A percentile compares a stretch with the other conserved stretches of the same genome.
Conservation (phyloP, 2,888 invertebrate species). For the Timema cristinae region DNA sequence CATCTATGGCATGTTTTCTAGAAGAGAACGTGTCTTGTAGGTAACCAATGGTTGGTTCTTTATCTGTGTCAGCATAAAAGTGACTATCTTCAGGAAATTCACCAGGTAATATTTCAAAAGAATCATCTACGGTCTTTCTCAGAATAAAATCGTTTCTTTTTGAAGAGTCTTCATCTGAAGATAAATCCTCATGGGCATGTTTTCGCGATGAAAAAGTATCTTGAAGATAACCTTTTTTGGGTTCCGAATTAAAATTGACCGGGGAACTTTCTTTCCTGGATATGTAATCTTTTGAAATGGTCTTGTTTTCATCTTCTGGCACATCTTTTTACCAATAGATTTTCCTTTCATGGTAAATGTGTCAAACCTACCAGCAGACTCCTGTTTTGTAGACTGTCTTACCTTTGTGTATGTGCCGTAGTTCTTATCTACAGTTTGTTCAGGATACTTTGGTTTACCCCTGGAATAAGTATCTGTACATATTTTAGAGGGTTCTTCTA, state of each 20-base stretch:
- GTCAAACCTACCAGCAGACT: background rate
- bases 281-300: conserved; percentile 3
- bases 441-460: background rate
- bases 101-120: conserved; percentile 1
- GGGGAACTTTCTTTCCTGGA: conserved; percentile 10
- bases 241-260: background rate
- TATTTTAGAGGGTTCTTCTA: background rate
- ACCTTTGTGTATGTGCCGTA: conserved; percentile 23
- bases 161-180: background rate
- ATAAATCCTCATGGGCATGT: conserved; percentile 8
- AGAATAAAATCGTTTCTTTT: conserved; percentile 7
- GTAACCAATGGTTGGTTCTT: conserved; percentile 7
- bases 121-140: conserved; percentile 7
- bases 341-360: background rate
- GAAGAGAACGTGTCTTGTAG: conserved; percentile 1
- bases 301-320: background rate
- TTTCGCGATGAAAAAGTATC: conserved; percentile 6
- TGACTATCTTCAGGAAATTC: conserved; percentile 8
- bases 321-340: background rate
- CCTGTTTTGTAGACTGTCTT: conserved; percentile 12
- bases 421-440: conserved; percentile 13
- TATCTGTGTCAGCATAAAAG: background rate
- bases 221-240: conserved; percentile 3
- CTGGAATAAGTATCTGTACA: conserved; percentile 21
- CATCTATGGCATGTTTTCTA: conserved; percentile 13